phyloP scores from a whole-genome alignment of 1,140 invertebrate genomes.

The Lutraria rhynchaena region DNA sequence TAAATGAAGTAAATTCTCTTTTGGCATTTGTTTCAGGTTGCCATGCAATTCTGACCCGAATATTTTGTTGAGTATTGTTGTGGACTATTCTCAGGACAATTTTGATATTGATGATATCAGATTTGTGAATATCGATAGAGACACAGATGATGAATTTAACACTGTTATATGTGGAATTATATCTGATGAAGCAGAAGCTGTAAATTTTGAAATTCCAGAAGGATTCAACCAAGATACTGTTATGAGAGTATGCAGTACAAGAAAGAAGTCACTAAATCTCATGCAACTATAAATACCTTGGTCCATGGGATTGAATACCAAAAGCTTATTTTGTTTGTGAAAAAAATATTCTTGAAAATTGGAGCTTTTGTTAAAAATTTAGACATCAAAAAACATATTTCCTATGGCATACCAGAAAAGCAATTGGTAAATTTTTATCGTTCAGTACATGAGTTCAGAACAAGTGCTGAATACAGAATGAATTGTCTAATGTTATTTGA shows the following conservation, averaged over 20 bases:
- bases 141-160: constrained; percentile 31
- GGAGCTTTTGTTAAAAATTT: background rate
- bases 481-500: no score
- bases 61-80: background rate
- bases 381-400: no score
- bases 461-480: no score
- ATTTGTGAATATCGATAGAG: background rate
- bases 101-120: background rate
- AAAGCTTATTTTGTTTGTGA: background rate
- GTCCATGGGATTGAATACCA: no score
- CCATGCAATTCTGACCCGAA: background rate
- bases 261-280: background rate
- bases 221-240: constrained; percentile 4
- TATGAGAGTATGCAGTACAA: background rate
- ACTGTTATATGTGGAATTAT: constrained; percentile 3
- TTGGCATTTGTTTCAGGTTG: background rate
- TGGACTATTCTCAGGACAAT: background rate
- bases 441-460: no score
- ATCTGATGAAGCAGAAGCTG: background rate
- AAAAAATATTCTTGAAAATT: background rate
- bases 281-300: constrained; percentile 1
- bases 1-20: background rate
- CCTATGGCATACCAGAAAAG: no score
- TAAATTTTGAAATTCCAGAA: constrained; percentile 11
- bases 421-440: no score